Base-by-base conservation (phyloP, 2,888 invertebrate species). In the Arrhopalites spinosus region DNA sequence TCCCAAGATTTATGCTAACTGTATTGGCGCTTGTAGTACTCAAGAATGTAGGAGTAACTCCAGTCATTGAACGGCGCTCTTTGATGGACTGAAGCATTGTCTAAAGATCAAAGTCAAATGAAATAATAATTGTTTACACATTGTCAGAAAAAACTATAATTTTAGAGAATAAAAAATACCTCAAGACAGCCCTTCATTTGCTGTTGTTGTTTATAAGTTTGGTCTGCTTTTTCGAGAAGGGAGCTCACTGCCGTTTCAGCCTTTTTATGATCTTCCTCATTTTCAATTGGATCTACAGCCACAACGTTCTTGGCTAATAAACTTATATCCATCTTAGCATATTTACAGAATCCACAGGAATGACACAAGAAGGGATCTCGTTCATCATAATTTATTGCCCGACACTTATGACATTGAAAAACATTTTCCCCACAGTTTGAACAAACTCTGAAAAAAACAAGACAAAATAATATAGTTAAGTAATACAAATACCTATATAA, bases 301-400 rank as follows among this genome's bases (percentile, higher is more conserved):
- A 82, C 82, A 13, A 82, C 79, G 56, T 78, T 80, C 50, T 82
- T 82, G 0, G 81, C 81, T 95, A 98, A 84, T 3, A 82, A 72
- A 68, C 80, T 82, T 95, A 96, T 0, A 95, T 99, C 98, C 86
- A 98, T 98, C 87, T 98, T 97, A 47, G 98, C 98, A 86, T 98
- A 98, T 87, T 98, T 98, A 88, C 98, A 99, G 88, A 96, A 98
- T 0, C 98, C 98, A 86, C 99, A 99, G 3, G 97, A 94, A 86
- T 98, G 98, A 85, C 99, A 99, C 29, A 99, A 88, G 90, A 98
- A 99, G 0, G 98, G 98, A 87, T 98, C 98, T 85, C 97, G 96
- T 86, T 98, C 98, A 86, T 98, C 98, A 86, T 98, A 98, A 87
- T 99, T 98, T 83, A 99, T 99, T 0, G 98, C 96, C 29, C 96